Evolutionary conservation across 2,113 vertebrate genomes (phyloP).

Genomic region (Aepyceros melampus): DNA sequence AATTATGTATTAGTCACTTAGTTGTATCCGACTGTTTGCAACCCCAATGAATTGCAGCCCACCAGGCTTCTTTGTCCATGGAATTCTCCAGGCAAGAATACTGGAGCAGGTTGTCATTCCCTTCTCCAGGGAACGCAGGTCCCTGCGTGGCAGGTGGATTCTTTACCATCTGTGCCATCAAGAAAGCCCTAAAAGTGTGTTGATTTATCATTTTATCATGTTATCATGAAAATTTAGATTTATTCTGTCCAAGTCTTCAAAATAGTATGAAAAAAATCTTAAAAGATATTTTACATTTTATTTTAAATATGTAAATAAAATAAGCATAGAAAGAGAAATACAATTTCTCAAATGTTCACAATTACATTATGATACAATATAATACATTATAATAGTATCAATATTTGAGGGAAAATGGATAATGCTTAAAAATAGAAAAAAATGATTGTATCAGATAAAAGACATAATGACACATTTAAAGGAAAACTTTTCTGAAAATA

Average conservation of each 20-base stretch:
- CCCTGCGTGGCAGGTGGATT: background rate
- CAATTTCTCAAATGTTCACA: background rate
- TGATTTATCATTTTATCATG: background rate
- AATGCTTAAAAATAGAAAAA: background rate
- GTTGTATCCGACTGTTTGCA: fast-evolving
- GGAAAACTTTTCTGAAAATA: background rate
- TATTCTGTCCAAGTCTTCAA: background rate
- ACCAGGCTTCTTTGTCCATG: background rate
- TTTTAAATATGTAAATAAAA: background rate
- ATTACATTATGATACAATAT: background rate
- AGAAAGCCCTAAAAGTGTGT: background rate
- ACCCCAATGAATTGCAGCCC: background rate
- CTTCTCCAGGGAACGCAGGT: background rate
- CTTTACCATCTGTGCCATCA: background rate
- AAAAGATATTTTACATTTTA: background rate
- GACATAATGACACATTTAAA: background rate
- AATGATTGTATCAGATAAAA: background rate
- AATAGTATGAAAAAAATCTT: background rate
- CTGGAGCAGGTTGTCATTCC: background rate
- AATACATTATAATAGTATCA: background rate
- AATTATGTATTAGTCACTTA: background rate
- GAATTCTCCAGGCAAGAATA: background rate
- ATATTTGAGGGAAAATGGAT: background rate
- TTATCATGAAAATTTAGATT: background rate
- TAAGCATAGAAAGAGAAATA: background rate